Base-by-base conservation (phyloP, 37 sponge, comb jelly and placozoan species). In the Hormiphora californensis region DNA sequence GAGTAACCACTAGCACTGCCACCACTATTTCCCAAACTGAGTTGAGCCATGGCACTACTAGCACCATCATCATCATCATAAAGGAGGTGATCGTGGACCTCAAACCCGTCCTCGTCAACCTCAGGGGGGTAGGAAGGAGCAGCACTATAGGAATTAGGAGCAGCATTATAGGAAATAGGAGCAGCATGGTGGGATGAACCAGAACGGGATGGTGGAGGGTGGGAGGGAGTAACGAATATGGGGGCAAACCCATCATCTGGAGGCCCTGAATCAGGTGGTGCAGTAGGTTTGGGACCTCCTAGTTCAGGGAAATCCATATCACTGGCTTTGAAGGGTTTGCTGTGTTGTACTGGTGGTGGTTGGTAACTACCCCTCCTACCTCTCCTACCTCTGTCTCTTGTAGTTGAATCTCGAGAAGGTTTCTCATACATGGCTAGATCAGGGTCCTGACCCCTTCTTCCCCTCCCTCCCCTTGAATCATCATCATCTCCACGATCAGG, bases 101-200 rank as follows among this genome's bases (percentile, higher is more conserved):
- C 81, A 40, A 73, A 73, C 43, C 81, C 81, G 8, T 73, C 81
- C 8, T 73, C 81, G 23, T 73, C 81, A 41, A 73, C 81, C 44
- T 40, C 28, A 8, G 51, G 12, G 8, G 51, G 51, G 8, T 8
- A 8, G 51, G 12, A 8, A 12, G 51, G 12, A 8, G 51, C 11
- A 12, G 12, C 51, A 46, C 51, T 46, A n/a, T n/a, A n/a, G n/a
- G n/a, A n/a, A n/a, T n/a, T n/a, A n/a, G n/a, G n/a, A n/a, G n/a
- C n/a, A n/a, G n/a, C n/a, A n/a, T n/a, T n/a, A n/a, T n/a, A n/a
- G n/a, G n/a, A n/a, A n/a, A n/a, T n/a, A n/a, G n/a, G n/a, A n/a
- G n/a, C n/a, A n/a, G n/a, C n/a, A n/a, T n/a, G n/a, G n/a, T n/a
- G n/a, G n/a, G n/a, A n/a, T n/a, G n/a, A n/a, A n/a, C n/a, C n/a